Conservation (phyloP, 2,888 invertebrate genomes). For the Leucophenga montana region DNA sequence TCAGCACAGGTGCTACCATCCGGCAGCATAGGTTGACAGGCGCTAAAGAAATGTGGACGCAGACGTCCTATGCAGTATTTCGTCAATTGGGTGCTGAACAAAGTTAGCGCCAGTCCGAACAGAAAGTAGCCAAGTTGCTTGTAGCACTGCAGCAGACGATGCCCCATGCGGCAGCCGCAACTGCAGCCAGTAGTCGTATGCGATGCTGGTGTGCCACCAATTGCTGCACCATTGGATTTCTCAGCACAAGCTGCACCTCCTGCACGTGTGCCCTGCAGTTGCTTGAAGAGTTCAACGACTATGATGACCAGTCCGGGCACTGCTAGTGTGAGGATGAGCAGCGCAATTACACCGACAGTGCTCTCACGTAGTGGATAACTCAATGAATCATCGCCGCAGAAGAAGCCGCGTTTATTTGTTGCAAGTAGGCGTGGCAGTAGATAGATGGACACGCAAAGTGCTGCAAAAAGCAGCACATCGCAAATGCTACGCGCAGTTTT, state of each 20-base stretch:
- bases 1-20: slow-evolving; percentile 76
- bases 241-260: slow-evolving; percentile 18
- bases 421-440: slow-evolving; percentile 54
- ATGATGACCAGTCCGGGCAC: slow-evolving; percentile 60
- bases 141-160: slow-evolving; percentile 59
- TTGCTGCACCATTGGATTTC: slow-evolving; percentile 3
- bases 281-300: slow-evolving; percentile 64
- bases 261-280: slow-evolving; percentile 43
- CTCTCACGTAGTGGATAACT: slow-evolving; percentile 56
- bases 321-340: slow-evolving; percentile 50
- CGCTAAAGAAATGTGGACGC: slow-evolving; percentile 70
- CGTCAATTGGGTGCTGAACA: slow-evolving; percentile 58
- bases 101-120: slow-evolving; percentile 60
- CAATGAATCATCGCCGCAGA: slow-evolving; percentile 67
- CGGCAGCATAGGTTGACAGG: slow-evolving; percentile 84
- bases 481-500: slow-evolving; percentile 60
- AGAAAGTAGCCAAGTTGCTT: slow-evolving; percentile 62
- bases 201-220: slow-evolving; percentile 13
- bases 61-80: slow-evolving; percentile 61
- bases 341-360: slow-evolving; percentile 47
- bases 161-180: slow-evolving; percentile 44
- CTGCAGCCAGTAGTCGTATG: slow-evolving; percentile 8
- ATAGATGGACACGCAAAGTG: slow-evolving; percentile 55
- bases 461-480: slow-evolving; percentile 62
- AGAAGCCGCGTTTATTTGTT: slow-evolving; percentile 64